Base-by-base conservation (phyloP, 37 sponge, comb jelly and placozoan genomes). In the Chondrilla cf. caribensis region DNA sequence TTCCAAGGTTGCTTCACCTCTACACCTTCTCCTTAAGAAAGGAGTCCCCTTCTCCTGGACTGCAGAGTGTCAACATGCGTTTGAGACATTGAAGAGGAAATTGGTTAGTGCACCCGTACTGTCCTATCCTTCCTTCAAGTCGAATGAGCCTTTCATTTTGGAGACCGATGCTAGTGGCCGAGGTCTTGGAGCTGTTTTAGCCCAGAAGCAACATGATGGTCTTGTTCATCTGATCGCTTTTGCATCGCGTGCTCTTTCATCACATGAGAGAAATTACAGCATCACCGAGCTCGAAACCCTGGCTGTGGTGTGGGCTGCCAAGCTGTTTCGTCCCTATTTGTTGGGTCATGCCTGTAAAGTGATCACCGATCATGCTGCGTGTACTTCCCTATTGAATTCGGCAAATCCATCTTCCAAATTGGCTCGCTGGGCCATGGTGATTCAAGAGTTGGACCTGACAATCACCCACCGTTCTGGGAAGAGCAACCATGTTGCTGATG, bases 371-470 rank as follows among this genome's bases (percentile, higher is more conserved):
- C 88, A 88, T 54, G 70, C 79, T 7, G 80, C 88, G 3, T 83
- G 66, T 25, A 79, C 44, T 3, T 83, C 73, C 25, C 33, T 83
- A 36, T 51, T 83, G 15, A 33, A 65, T 37, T 24, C 58, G 4
- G 31, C 58, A 11, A 70, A 79, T n/a, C 88, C 88, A 0, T 79
- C 79, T 32, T 72, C 78, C 18, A 87, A 82, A 71, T 26, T 82
- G 24, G 82, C 87, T 2, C 57, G 82, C 38, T 87, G 87, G 87
- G 82, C 65, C 2, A 26, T 87, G 67, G 41, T 57, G 19, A 60
- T 87, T 17, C 88, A 87, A 36, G 88, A 82, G 31, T 32, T 87
- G 79, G 70, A 87, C 33, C 33, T 87, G n/a, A 73, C 54, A 19
- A 83, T 87, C 24, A 24, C 36, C 0, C 58, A 82, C 54, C 70